phyloP scores from a whole-genome alignment of 2,888 invertebrate genomes.

The Ichneumoninae sp. region DNA sequence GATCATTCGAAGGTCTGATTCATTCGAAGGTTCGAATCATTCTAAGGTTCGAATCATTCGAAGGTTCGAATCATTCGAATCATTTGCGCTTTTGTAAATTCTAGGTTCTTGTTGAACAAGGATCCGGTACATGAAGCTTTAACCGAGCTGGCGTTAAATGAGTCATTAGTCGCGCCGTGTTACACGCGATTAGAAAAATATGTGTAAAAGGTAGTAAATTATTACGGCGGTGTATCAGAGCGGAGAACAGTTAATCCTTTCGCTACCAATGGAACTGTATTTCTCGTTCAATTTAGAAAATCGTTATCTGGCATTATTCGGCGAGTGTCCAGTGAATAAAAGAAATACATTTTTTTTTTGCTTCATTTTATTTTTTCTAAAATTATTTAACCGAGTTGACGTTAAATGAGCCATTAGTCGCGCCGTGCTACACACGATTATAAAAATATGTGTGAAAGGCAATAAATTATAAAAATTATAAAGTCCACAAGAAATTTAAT shows the following conservation, averaged over 20 bases:
- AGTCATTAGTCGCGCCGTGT: too few relatives aligned
- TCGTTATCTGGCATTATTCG: not conserved
- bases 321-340: not conserved
- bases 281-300: not conserved
- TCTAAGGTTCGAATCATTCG: too few relatives aligned
- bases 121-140: too few relatives aligned
- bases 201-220: too few relatives aligned
- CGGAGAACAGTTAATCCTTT: constrained; percentile 48
- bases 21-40: too few relatives aligned
- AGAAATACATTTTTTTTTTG: not conserved
- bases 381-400: not conserved
- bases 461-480: not conserved
- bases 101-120: too few relatives aligned
- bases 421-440: not conserved
- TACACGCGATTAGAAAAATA: too few relatives aligned
- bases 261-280: constrained; percentile 43
- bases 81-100: too few relatives aligned
- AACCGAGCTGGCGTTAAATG: not conserved
- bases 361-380: not conserved
- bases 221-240: constrained; percentile 1
- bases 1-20: too few relatives aligned
- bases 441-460: not conserved
- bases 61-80: too few relatives aligned
- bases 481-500: not conserved
- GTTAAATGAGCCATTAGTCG: not conserved